phyloP scores from a whole-genome alignment of 2,113 vertebrate species.

The Acanthisitta chloris region DNA sequence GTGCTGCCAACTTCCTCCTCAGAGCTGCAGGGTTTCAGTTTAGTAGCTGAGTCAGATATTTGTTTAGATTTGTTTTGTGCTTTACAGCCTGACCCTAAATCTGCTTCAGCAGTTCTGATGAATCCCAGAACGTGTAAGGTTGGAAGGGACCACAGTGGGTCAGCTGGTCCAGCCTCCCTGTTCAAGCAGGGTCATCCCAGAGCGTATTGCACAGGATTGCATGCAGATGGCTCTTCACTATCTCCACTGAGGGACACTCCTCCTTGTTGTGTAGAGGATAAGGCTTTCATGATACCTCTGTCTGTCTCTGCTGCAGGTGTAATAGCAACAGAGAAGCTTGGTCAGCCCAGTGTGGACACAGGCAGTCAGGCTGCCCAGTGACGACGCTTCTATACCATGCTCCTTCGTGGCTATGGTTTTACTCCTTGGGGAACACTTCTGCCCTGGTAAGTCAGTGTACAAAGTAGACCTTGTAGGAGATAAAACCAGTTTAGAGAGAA shows the following conservation, averaged over 20 bases:
- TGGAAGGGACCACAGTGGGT: not conserved
- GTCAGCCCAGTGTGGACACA: not conserved
- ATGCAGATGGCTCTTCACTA: not conserved
- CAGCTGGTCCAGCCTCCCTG: not conserved
- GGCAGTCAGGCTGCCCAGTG: not conserved
- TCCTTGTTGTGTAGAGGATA: not conserved
- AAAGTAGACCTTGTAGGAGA: not conserved
- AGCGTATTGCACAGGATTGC: fast-evolving
- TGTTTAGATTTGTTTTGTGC: not conserved
- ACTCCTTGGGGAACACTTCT: not conserved
- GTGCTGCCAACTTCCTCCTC: constrained; percentile 34
- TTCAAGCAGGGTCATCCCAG: not conserved
- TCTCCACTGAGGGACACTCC: not conserved
- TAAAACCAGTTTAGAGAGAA: not conserved
- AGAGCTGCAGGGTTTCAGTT: constrained; percentile 50
- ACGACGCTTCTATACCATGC: fast-evolving
- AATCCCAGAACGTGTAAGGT: not conserved
- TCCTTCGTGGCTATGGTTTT: not conserved
- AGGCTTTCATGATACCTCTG: not conserved
- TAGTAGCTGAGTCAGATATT: constrained; percentile 59
- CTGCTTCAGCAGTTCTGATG: not conserved
- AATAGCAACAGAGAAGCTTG: not conserved
- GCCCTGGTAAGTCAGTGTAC: not conserved
- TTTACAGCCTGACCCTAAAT: not conserved
- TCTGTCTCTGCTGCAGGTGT: constrained; percentile 40